Evolutionary conservation across 2,113 vertebrate species (phyloP).

Genomic region (Orientallactaga bullata): DNA sequence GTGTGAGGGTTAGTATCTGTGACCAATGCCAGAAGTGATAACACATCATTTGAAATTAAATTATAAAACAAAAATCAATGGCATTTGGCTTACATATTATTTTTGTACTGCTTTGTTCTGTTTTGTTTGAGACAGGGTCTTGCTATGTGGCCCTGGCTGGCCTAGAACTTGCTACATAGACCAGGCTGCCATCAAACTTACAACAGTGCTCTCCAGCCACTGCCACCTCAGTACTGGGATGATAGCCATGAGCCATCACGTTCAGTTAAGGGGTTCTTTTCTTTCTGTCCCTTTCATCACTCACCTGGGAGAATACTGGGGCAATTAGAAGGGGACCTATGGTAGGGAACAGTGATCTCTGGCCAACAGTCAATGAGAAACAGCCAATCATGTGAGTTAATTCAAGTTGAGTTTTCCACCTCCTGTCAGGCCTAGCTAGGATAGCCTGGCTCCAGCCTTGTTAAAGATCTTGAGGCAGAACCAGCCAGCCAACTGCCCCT

Average conservation of each 20-base stretch:
- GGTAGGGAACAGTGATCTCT: background rate
- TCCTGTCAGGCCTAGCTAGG: background rate
- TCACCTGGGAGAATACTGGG: background rate
- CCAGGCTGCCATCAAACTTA: background rate
- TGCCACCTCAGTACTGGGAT: background rate
- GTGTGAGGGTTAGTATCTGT: background rate
- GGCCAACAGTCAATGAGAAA: background rate
- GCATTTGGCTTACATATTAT: background rate
- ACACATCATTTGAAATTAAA: background rate
- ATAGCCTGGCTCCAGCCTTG: background rate
- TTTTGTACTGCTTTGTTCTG: no score
- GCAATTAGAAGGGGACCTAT: background rate
- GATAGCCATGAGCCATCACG: background rate
- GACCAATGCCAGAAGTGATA: background rate
- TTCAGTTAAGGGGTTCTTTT: background rate
- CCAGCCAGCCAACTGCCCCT: background rate
- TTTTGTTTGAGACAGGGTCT: no score
- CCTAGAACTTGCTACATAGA: background rate
- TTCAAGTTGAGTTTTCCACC: background rate
- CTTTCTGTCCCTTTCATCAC: background rate
- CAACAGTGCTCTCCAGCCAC: background rate
- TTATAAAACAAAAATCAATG: background rate
- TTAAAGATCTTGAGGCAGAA: background rate
- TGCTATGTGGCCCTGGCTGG: no score
- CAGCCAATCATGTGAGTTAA: background rate